Evolutionary conservation across 2,113 vertebrate genomes (phyloP).

Genomic region (Ophthalmolycus amberensis): DNA sequence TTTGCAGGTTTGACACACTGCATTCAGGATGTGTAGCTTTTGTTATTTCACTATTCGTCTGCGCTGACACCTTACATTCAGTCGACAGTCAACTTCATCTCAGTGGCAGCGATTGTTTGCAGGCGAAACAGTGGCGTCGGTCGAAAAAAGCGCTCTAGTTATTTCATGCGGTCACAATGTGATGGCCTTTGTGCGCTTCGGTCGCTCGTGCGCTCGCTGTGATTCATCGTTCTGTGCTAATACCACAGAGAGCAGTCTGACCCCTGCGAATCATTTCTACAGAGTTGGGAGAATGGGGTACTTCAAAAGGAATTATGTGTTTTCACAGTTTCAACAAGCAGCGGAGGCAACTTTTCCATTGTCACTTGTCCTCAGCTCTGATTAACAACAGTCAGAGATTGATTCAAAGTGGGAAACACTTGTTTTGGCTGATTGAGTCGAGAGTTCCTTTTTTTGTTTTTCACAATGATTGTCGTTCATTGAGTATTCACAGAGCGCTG

Average conservation of each 20-base stretch:
- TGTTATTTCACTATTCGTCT: background rate
- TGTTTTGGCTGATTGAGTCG: constrained; percentile 5
- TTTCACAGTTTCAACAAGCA: constrained; percentile 34
- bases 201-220: constrained; percentile 14
- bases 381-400: constrained; percentile 33
- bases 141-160: constrained; percentile 9
- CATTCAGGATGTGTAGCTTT: background rate
- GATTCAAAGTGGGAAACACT: constrained; percentile 13
- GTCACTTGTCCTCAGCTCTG: constrained; percentile 24
- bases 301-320: constrained; percentile 22
- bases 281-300: background rate
- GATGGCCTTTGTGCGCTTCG: constrained; percentile 35
- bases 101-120: constrained; percentile 34
- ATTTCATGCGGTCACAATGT: constrained; percentile 25
- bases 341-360: constrained; percentile 19
- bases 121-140: background rate
- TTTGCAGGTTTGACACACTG: constrained; percentile 6
- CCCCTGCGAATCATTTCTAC: constrained; percentile 2
- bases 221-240: constrained; percentile 72
- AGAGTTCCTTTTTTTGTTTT: constrained; percentile 2
- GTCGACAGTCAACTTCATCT: constrained; percentile 1
- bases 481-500: background rate
- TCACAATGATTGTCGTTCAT: background rate
- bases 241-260: constrained; percentile 52
- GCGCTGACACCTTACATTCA: no score